Conservation (phyloP, 2,797 vertebrate genomes). For the Acanthornis magna region DNA sequence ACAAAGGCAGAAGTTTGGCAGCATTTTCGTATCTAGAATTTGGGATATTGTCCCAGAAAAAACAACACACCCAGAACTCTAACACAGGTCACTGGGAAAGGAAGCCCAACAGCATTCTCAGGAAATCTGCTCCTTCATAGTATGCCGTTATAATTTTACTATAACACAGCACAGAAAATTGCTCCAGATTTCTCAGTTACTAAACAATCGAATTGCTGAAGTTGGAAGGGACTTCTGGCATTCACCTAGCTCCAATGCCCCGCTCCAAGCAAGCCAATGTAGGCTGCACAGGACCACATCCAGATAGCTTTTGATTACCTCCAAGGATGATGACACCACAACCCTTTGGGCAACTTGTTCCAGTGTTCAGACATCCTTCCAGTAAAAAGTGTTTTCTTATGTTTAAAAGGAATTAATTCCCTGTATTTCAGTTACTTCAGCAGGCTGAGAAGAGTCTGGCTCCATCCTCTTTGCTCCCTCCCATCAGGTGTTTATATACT, state of each 20-base stretch:
- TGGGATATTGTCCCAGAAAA: not conserved
- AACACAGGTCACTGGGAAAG: not conserved
- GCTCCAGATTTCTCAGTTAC: not conserved
- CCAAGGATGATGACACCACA: not conserved
- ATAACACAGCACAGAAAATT: not conserved
- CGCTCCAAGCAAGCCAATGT: not conserved
- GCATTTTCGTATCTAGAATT: not conserved
- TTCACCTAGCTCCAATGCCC: rapidly evolving
- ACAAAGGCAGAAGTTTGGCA: not conserved
- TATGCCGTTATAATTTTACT: not conserved
- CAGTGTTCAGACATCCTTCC: not conserved
- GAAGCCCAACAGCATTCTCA: not conserved
- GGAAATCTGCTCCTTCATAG: not conserved
- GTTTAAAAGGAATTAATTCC: not conserved
- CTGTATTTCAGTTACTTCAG: not conserved
- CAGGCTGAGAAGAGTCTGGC: not conserved
- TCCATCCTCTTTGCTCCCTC: not conserved
- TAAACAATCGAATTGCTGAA: not conserved
- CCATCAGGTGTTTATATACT: not conserved
- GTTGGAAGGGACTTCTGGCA: not conserved
- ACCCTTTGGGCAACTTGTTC: not conserved
- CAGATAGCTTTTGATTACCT: not conserved
- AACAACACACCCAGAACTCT: not conserved
- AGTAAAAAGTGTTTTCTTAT: not conserved
- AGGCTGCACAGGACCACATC: not conserved